phyloP scores from a whole-genome alignment of 2,113 vertebrate genomes.

The Patagioenas fasciata region DNA sequence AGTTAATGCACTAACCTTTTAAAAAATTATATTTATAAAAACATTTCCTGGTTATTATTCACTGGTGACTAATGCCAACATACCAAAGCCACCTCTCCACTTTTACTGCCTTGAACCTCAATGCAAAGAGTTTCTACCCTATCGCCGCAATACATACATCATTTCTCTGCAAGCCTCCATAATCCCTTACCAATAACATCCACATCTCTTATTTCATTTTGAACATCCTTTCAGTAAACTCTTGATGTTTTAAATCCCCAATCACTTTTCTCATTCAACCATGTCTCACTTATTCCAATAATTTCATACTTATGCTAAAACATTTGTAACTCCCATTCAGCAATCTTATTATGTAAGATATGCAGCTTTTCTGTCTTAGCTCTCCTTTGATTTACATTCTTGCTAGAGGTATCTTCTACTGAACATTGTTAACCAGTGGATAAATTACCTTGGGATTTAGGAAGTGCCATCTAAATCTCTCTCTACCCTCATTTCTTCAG shows the following conservation, averaged over 20 bases:
- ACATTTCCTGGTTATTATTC: background rate
- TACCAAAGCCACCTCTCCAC: background rate
- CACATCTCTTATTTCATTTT: background rate
- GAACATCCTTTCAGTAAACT: background rate
- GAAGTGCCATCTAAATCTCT: background rate
- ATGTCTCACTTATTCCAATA: background rate
- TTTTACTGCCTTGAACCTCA: background rate
- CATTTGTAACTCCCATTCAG: slow-evolving; percentile 38
- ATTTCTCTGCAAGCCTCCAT: background rate
- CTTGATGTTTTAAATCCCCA: slow-evolving; percentile 25
- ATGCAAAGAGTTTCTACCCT: background rate
- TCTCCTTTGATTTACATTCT: slow-evolving; percentile 32
- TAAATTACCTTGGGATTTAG: slow-evolving; percentile 21
- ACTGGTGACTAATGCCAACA: background rate
- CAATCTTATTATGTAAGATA: background rate
- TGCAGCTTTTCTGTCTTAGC: slow-evolving; percentile 3
- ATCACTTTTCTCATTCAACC: background rate
- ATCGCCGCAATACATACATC: background rate
- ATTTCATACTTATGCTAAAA: slow-evolving; percentile 10
- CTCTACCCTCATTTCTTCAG: background rate
- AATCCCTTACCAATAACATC: slow-evolving; percentile 1
- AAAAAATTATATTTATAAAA: background rate
- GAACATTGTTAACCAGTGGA: background rate
- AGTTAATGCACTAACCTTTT: background rate
- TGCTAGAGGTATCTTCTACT: background rate